Evolutionary conservation across 2,888 invertebrate genomes (phyloP).

Genomic region (Idaea straminata): DNA sequence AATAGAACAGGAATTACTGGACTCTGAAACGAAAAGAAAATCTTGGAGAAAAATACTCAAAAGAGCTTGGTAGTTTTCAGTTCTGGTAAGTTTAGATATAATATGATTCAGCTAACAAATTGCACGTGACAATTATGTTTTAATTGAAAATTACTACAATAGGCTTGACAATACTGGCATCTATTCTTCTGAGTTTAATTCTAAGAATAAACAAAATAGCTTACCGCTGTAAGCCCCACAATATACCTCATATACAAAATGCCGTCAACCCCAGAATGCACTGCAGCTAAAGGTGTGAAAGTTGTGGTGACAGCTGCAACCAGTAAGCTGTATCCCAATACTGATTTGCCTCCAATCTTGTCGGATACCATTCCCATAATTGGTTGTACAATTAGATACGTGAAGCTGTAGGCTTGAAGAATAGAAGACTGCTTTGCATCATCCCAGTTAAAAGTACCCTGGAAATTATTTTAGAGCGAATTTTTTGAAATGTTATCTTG

Average conservation of each 20-base stretch:
- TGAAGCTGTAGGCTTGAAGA: background rate
- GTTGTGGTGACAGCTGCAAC: constrained; percentile 10
- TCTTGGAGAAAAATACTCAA: too few species aligned
- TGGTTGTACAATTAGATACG: constrained; percentile 14
- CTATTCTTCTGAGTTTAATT: too few species aligned
- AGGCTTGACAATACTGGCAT: too few species aligned
- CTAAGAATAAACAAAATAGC: too few species aligned
- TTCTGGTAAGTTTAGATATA: too few species aligned
- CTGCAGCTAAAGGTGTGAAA: constrained; percentile 3
- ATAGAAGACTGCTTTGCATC: background rate
- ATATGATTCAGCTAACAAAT: too few species aligned
- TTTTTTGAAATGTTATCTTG: too few species aligned
- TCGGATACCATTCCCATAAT: constrained; percentile 17
- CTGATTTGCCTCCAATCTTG: constrained; percentile 13
- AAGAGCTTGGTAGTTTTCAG: too few species aligned
- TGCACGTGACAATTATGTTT: too few species aligned
- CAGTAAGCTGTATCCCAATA: constrained; percentile 7
- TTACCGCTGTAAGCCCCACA: constrained; percentile 15
- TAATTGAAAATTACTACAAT: too few species aligned
- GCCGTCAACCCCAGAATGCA: constrained; percentile 10
- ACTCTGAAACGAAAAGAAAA: constrained; percentile 13
- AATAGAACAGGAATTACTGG: constrained; percentile 14
- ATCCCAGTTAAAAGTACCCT: constrained; percentile 18
- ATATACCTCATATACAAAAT: constrained; percentile 14
- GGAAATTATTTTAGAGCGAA: constrained; percentile 8